phyloP scores from a whole-genome alignment of 1,140 invertebrate genomes.

The Diorhabda elongata region DNA sequence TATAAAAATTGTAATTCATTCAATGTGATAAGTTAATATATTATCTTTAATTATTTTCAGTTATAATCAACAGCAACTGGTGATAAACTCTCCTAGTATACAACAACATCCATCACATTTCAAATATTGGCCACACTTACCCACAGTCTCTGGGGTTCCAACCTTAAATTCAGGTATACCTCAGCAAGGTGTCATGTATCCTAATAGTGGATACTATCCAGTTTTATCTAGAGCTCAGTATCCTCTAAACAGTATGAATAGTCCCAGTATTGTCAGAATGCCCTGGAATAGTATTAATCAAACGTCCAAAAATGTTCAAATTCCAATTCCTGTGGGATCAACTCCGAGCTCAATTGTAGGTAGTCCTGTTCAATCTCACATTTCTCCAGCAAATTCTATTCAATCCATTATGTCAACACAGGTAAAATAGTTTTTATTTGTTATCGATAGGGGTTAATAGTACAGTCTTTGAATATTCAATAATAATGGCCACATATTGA shows the following conservation, averaged over 20 bases:
- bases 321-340: background rate
- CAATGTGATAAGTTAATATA: too few species aligned
- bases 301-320: background rate
- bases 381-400: too few species aligned
- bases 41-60: constrained; percentile 5
- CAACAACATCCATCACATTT: constrained; percentile 10
- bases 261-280: constrained; percentile 2
- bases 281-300: background rate
- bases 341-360: background rate
- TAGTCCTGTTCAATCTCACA: background rate
- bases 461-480: too few species aligned
- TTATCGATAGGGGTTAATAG: too few species aligned
- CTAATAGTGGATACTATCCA: background rate
- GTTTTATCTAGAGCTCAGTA: background rate
- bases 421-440: too few species aligned
- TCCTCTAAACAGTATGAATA: background rate
- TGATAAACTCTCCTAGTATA: background rate
- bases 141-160: background rate
- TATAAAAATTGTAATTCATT: too few species aligned
- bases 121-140: constrained; percentile 17
- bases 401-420: too few species aligned
- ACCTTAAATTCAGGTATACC: background rate
- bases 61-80: constrained; percentile 12
- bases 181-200: background rate
- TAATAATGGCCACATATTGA: too few species aligned